Percentiles rank a stretch among this genome's conserved stretches.
Evolutionary conservation across 1,140 invertebrate genomes (phyloP).

Genomic region (Drosophila paulistorum): DNA sequence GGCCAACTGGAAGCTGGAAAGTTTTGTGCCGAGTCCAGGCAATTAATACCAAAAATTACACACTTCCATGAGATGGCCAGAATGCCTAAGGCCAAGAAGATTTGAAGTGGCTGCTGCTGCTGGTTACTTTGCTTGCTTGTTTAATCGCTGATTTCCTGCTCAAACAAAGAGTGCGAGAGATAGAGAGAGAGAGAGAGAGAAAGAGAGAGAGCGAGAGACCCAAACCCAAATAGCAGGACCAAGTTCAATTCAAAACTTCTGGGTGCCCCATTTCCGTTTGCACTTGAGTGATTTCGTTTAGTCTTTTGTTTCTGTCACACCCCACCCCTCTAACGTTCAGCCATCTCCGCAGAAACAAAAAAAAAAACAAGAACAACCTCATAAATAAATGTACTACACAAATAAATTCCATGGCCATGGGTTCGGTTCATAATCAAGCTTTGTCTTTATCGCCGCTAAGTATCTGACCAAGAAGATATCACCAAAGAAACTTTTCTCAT

Average conservation of each 20-base stretch:
- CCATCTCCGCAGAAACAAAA: not conserved
- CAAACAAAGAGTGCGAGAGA: not conserved
- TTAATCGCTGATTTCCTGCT: constrained; percentile 80
- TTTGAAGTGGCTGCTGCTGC: constrained; percentile 44
- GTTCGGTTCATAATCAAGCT: constrained; percentile 73
- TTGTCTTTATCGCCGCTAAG: constrained; percentile 77
- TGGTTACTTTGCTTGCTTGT: constrained; percentile 72
- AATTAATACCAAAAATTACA: constrained; percentile 80
- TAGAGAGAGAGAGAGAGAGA: not conserved
- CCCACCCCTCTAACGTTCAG: not conserved
- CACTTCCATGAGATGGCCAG: constrained; percentile 50
- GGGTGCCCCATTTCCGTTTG: constrained; percentile 68
- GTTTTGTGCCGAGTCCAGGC: constrained; percentile 53
- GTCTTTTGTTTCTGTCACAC: constrained; percentile 62
- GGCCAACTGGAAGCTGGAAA: constrained; percentile 64
- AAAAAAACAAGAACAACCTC: constrained; percentile 58
- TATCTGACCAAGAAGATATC: constrained; percentile 60
- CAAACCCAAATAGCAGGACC: constrained; percentile 47
- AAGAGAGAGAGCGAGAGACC: not conserved
- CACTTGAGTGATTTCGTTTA: constrained; percentile 73
- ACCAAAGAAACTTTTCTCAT: constrained; percentile 51
- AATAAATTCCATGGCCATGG: constrained; percentile 71
- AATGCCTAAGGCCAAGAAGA: constrained; percentile 42
- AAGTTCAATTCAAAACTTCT: constrained; percentile 50
- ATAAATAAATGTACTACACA: constrained; percentile 78